A percentile compares a stretch with the other conserved stretches of the same genome.
These are phyloP conservation scores for Scopus umbretta DNA, from an alignment of 2,113 vertebrate species.

Conservation along the genomic window DNA sequence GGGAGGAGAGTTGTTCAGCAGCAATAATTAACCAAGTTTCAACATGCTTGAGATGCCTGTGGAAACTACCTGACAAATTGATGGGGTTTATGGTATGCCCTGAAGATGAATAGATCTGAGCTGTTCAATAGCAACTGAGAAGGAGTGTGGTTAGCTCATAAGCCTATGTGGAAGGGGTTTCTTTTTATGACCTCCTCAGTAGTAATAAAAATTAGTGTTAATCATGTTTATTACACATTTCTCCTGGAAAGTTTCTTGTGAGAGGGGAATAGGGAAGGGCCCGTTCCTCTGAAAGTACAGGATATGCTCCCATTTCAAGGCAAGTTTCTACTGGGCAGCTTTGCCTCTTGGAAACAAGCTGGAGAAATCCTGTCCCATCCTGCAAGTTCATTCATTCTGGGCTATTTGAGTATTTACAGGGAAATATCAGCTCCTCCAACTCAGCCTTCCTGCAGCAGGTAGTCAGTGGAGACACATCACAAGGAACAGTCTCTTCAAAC, in stretches of 20 bases:
- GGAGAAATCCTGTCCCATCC: neutral
- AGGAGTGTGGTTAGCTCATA: neutral
- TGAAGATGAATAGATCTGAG: neutral
- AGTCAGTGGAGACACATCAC: neutral
- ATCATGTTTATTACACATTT: neutral
- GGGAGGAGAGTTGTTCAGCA: neutral
- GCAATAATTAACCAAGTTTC: slow-evolving; percentile 13
- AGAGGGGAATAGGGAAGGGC: neutral
- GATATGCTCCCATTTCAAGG: neutral
- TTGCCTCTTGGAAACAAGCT: neutral
- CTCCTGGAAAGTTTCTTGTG: neutral
- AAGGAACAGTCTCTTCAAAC: neutral
- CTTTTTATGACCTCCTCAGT: neutral
- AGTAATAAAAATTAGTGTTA: neutral
- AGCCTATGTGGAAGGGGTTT: neutral
- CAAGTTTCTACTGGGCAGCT: neutral
- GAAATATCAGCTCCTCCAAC: neutral
- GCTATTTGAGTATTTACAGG: neutral
- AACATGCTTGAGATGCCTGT: neutral
- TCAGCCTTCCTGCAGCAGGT: neutral
- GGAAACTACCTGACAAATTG: neutral
- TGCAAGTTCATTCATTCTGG: neutral
- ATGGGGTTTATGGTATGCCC: neutral
- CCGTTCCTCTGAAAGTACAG: neutral
- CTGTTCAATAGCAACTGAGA: neutral